phyloP scores from a whole-genome alignment of 2,888 invertebrate genomes.

The Zaprionus bogoriensis region DNA sequence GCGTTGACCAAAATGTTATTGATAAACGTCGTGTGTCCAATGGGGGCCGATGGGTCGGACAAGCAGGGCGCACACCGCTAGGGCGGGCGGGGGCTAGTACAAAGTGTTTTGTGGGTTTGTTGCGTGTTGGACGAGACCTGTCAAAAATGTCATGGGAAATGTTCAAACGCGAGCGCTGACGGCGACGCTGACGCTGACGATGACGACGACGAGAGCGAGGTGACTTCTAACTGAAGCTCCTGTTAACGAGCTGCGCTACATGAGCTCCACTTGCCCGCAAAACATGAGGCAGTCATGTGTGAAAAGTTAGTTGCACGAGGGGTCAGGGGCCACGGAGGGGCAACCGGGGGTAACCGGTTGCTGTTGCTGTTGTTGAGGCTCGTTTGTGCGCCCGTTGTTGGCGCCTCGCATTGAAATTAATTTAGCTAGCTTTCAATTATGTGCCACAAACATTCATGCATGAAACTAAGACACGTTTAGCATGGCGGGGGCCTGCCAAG shows the following conservation, averaged over 20 bases:
- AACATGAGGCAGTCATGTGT: constrained; percentile 56
- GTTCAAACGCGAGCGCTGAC: constrained; percentile 40
- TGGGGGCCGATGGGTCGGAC: constrained; percentile 9
- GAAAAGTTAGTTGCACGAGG: constrained; percentile 43
- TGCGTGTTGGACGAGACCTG: constrained; percentile 57
- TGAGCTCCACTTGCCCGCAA: constrained; percentile 19
- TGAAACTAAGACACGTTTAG: constrained; percentile 75
- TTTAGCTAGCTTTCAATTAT: constrained; percentile 82
- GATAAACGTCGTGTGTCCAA: constrained; percentile 38
- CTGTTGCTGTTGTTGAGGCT: constrained; percentile 6
- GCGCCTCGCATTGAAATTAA: constrained; percentile 80
- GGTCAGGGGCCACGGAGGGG: not conserved
- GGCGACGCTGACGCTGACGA: constrained; percentile 19
- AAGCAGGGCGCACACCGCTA: constrained; percentile 3
- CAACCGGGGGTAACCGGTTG: constrained; percentile 25
- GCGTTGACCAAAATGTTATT: constrained; percentile 56
- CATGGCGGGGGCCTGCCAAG: constrained; percentile 35
- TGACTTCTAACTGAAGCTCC: constrained; percentile 76
- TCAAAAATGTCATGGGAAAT: constrained; percentile 60
- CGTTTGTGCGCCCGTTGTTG: constrained; percentile 45
- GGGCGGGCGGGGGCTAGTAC: constrained; percentile 16
- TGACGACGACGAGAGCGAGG: constrained; percentile 35
- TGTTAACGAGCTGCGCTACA: constrained; percentile 70
- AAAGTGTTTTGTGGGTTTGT: constrained; percentile 57
- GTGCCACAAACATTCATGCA: constrained; percentile 82